Evolutionary conservation across 2,797 vertebrate species (phyloP).

Genomic region (Hypotaenidia philippensis): DNA sequence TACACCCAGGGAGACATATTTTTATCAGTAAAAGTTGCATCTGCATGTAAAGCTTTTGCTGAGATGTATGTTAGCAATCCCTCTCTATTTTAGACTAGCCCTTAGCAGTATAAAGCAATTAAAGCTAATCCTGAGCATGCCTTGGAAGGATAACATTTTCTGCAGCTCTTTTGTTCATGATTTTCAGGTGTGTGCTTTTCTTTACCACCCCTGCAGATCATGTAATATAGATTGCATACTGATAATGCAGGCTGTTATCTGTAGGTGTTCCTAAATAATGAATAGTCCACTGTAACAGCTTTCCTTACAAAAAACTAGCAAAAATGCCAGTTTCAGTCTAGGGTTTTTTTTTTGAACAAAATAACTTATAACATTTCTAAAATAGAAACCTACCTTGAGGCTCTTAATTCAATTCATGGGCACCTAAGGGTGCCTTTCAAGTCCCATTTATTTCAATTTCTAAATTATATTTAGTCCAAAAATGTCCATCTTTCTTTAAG

Average conservation of each 20-base stretch:
- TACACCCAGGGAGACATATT: background rate
- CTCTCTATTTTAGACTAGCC: background rate
- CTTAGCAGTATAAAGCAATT: conserved; percentile 39
- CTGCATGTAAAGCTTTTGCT: background rate
- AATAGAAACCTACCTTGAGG: background rate
- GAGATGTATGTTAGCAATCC: background rate
- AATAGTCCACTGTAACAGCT: conserved; percentile 26
- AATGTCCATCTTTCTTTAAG: background rate
- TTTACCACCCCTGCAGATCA: background rate
- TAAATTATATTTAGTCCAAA: background rate
- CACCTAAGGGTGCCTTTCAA: conserved; percentile 29
- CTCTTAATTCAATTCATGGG: background rate
- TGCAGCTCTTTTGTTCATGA: conserved; percentile 13
- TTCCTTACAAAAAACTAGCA: conserved; percentile 5
- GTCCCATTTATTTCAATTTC: background rate
- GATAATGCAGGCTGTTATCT: conserved; percentile 44
- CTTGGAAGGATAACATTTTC: conserved; percentile 40
- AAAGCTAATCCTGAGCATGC: conserved; percentile 29
- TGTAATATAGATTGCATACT: conserved; percentile 39
- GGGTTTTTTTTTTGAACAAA: background rate
- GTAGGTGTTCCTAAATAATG: conserved; percentile 52
- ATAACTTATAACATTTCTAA: background rate
- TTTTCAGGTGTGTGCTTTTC: conserved; percentile 36
- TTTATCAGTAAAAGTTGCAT: background rate
- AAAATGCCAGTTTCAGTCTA: background rate